phyloP scores from a whole-genome alignment of 2,888 invertebrate species.

The Temnothorax ravouxi region DNA sequence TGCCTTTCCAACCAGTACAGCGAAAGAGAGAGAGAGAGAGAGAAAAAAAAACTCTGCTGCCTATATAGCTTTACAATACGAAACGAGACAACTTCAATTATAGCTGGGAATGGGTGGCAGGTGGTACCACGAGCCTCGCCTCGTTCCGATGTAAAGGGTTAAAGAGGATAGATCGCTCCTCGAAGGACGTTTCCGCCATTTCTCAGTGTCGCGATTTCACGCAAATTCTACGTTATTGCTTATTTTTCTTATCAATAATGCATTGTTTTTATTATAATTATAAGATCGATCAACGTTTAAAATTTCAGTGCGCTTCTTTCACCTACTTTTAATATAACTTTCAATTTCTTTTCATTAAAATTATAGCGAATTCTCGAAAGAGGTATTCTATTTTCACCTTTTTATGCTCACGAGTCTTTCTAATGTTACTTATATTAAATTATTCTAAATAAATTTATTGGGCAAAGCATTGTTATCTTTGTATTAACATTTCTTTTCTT shows the following conservation, averaged over 20 bases:
- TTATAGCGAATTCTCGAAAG: neutral
- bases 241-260: neutral
- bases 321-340: neutral
- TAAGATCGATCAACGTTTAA: neutral
- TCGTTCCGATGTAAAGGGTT: slow-evolving; percentile 55
- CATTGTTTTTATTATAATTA: neutral
- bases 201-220: slow-evolving; percentile 6
- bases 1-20: slow-evolving; percentile 31
- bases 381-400: neutral
- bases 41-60: slow-evolving; percentile 9
- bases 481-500: neutral
- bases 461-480: neutral
- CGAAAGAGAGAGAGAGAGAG: neutral
- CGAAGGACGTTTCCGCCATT: slow-evolving; percentile 16
- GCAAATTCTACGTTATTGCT: slow-evolving; percentile 17
- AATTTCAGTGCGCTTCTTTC: neutral
- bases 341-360: neutral
- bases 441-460: neutral
- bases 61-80: slow-evolving; percentile 57
- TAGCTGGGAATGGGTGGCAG: slow-evolving; percentile 58
- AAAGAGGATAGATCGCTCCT: slow-evolving; percentile 53
- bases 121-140: slow-evolving; percentile 57
- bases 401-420: neutral
- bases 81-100: slow-evolving; percentile 59
- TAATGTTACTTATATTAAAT: neutral